Base-by-base conservation (phyloP, 2,888 invertebrate genomes). In the Heliconius ethilla region DNA sequence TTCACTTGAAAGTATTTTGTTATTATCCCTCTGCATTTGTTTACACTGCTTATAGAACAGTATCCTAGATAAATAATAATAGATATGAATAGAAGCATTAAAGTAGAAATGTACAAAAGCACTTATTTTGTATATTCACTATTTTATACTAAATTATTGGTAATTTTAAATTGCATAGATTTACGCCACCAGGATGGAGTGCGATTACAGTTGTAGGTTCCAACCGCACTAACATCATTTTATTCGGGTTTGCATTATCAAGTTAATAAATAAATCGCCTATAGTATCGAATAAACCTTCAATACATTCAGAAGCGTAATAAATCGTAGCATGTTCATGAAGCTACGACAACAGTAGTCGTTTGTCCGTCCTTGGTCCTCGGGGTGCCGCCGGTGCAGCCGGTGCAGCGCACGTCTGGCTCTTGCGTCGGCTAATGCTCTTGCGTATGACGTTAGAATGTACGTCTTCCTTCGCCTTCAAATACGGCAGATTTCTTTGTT, bases 361-460 rank as follows among this genome's bases (percentile, higher is more conserved):
- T 66, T 66, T 33, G 65, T 29, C 1, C 11, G 70, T 70, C 22
- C 37, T 40, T n/a, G 33, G 70, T 70, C 22, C 37, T 40, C 33
- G 33, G 33, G 59, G 33, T 59, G 72, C 33, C 40, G 63, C 29
- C 29, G 29, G 29, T 29, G 63, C 74, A 40, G 22, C 45, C 40
- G 40, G 74, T 55, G 51, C 72, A 72, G 55, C 29, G 55, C 51
- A 29, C 72, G 72, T 72, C 74, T 74, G 40, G 63, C n/a, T 33
- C 63, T 63, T 63, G 63, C 40, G 74, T 74, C 74, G 74, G 74
- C 63, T 74, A 74, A 63, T 74, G 74, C 74, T 63, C 74, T 63
- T 74, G 74, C 40, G 51, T 22, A 59, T 55, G 13, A 72, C n/a
- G 22, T 55, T n/a, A n/a, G n/a, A n/a, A n/a, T n/a, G n/a, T n/a